Evolutionary conservation across 1,140 invertebrate species (phyloP), one percentile per base, ranked within the genome.

Genomic region (Ganaspis sp.): DNA sequence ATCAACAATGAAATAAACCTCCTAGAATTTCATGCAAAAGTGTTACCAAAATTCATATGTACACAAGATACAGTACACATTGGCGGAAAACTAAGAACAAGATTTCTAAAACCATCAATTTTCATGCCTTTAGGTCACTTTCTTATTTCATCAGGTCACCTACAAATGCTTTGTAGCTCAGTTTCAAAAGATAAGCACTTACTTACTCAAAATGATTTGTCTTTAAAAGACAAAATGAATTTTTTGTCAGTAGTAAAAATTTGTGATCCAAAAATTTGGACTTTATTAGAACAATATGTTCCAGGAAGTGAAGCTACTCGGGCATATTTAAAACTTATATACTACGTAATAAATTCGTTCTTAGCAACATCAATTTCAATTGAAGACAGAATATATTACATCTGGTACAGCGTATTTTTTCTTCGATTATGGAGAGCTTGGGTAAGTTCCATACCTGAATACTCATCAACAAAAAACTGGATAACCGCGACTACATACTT

Each of bases 11-110:
- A 17, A 3, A 11, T 45, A 3, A 12, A 45, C n/a, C 9, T 69
- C 8, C 19, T 26, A 12, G 34, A 45, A 42, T 77, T 77, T 69
- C 75, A 82, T 38, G 64, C 75, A 15, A 29, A 75, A 49, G 26
- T 78, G 9, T 69, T 77, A 29, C 71, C 78, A 19, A 6, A 54
- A 37, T 42, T 73, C 23, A 58, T 80, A 26, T 76, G 38, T 40
- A 42, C 75, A 3, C 79, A 83, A 81, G 79, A 83, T 72, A 70
- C 74, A 0, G 73, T 81, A 0, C 79, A 83, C 70, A 53, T 81
- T 1, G 77, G 0, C 1, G 76, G 72, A 11, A 77, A 54, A 69
- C 38, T 81, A 0, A 78, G 70, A 78, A 37, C 15, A 0, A 38
- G 79, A 17, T 40, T 83, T 1, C 70, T 83, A 15, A 81, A 83